Percentiles rank a stretch among this genome's conserved stretches.
These are phyloP conservation scores for Ceramica pisi DNA, from an alignment of 2,888 invertebrate species.

Conservation along the genomic window DNA sequence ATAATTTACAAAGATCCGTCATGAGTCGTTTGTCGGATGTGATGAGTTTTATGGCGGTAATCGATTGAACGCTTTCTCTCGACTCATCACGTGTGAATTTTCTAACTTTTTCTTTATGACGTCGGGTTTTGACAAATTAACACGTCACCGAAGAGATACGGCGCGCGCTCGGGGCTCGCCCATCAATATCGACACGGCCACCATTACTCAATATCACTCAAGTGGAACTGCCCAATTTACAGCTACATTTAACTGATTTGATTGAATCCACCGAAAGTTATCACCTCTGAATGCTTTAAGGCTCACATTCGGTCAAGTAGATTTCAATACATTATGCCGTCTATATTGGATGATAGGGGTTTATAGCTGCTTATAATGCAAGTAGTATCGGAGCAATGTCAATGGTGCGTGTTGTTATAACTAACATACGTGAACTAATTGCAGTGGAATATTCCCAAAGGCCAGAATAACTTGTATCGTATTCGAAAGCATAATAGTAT, in stretches of 20 bases:
- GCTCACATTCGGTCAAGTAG: slow-evolving; percentile 66
- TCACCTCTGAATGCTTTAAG: slow-evolving; percentile 71
- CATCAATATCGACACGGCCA: slow-evolving; percentile 86
- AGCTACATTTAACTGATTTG: slow-evolving; percentile 90
- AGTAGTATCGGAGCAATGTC: slow-evolving; percentile 41
- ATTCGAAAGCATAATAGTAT: background rate
- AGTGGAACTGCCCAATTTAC: slow-evolving; percentile 89
- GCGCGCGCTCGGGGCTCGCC: slow-evolving; percentile 77
- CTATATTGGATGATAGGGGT: background rate
- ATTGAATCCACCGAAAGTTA: slow-evolving; percentile 86
- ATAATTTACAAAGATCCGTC: slow-evolving; percentile 26
- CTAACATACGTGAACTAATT: slow-evolving; percentile 44
- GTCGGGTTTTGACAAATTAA: slow-evolving; percentile 87
- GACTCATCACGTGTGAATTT: slow-evolving; percentile 70
- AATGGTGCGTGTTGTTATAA: slow-evolving; percentile 46
- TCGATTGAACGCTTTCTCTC: slow-evolving; percentile 56
- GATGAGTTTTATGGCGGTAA: slow-evolving; percentile 45
- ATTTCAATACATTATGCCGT: slow-evolving; percentile 46
- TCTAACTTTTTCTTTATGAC: slow-evolving; percentile 83
- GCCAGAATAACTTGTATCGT: slow-evolving; percentile 4
- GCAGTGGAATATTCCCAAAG: slow-evolving; percentile 25
- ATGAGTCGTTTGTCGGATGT: slow-evolving; percentile 15
- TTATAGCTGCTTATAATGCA: slow-evolving; percentile 38
- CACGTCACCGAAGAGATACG: slow-evolving; percentile 82
- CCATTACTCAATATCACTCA: slow-evolving; percentile 89